Base-by-base conservation (phyloP, 2,797 vertebrate genomes). In the Poliocrania exsul region DNA sequence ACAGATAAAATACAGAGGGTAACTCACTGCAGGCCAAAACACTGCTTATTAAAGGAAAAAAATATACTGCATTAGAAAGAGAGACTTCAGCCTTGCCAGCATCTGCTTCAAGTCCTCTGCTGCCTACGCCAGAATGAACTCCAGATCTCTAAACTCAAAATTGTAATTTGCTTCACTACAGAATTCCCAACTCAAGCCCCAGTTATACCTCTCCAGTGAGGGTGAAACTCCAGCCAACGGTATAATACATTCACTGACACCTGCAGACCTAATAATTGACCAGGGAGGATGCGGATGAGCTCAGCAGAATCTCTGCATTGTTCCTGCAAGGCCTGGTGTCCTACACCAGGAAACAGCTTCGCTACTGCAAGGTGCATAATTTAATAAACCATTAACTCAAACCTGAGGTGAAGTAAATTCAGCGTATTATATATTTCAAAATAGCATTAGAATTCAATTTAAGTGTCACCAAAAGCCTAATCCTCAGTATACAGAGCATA, bases 381-480 rank as follows among this genome's bases (percentile, higher is more conserved):
- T 96, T 96, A 97, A 95, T 96, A 96, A 97, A 91, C 84, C 94
- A 95, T 97, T 94, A 97, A 93, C 94, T 95, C 88, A 77, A 95
- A 95, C 94, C 92, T 84, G 96, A 97, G 96, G 94, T 95, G 96
- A 95, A 96, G 90, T 92, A 95, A 95, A 97, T 96, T 93, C 94
- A 88, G 82, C 54, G 0, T 95, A 95, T 93, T 95, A 95, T 86
- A 93, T 88, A 96, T 97, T 96, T 96, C 93, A 95, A 95, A 97
- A 97, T 82, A 97, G 95, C 95, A 96, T 97, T 97, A 96, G 93
- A 94, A 97, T 96, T 97, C 95, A 97, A 97, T 96, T 95, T 93
- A 94, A 97, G 92, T 94, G 91, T 93, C 94, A 97, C 93, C 92
- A 91, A 94, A 97, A 94, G 70, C 92, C 77, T 95, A 96, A 96